Percentiles rank a stretch among this genome's conserved stretches.
Evolutionary conservation across 2,888 invertebrate species (phyloP).

Genomic region (Melitaea athalia): DNA sequence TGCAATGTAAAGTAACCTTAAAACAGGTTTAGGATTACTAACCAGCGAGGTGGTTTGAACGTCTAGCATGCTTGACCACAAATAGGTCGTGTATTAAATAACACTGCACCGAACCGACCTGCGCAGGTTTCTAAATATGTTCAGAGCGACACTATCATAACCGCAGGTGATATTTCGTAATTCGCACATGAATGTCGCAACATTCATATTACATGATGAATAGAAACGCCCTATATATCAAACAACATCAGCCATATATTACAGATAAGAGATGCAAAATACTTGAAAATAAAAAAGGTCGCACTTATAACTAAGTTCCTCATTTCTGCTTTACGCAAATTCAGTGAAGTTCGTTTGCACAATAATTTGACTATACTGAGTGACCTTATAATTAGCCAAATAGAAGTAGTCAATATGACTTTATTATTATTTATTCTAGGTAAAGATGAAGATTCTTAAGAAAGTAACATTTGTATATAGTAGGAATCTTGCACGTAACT

Average conservation of each 20-base stretch:
- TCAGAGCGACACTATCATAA: conserved; percentile 71
- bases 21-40: conserved; percentile 50
- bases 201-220: conserved; percentile 22
- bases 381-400: no score
- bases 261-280: no score
- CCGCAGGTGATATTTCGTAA: conserved; percentile 70
- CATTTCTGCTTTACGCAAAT: no score
- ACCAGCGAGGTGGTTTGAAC: conserved; percentile 49
- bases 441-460: no score
- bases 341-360: no score
- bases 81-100: conserved; percentile 79
- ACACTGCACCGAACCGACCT: conserved; percentile 62
- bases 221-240: conserved; percentile 16
- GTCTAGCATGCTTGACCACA: conserved; percentile 68
- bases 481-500: no score
- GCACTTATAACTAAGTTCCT: no score
- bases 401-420: no score
- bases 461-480: no score
- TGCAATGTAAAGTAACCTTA: conserved; percentile 18
- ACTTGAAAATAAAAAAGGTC: no score
- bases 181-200: conserved; percentile 43
- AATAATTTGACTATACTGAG: no score
- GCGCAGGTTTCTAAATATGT: conserved; percentile 78
- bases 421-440: no score
- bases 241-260: neutral